Evolutionary conservation across 2,113 vertebrate genomes (phyloP).

Genomic region (Oxyura jamaicensis): DNA sequence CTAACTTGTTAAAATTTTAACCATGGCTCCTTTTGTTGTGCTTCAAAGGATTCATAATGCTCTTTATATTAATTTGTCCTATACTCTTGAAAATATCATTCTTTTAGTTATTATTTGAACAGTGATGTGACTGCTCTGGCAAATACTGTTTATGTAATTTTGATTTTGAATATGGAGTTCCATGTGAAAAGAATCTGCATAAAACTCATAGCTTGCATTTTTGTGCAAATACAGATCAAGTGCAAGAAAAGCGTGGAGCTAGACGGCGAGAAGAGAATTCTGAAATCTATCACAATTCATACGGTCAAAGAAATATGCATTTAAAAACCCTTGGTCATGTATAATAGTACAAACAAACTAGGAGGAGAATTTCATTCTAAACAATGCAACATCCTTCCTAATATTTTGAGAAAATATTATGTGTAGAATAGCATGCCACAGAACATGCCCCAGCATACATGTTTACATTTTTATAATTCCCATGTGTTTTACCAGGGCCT

Average conservation of each 20-base stretch:
- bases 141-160: background rate
- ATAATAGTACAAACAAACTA: background rate
- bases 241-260: slow-evolving; percentile 47
- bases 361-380: background rate
- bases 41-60: slow-evolving; percentile 68
- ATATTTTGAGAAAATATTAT: background rate
- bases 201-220: background rate
- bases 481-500: background rate
- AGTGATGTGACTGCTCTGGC: background rate
- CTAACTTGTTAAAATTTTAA: slow-evolving; percentile 79
- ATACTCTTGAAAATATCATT: slow-evolving; percentile 3
- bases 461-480: background rate
- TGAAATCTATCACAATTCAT: slow-evolving; percentile 30
- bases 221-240: slow-evolving; percentile 41
- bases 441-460: rapidly evolving
- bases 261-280: slow-evolving; percentile 27
- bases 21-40: slow-evolving; percentile 63
- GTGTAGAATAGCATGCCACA: background rate
- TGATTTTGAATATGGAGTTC: background rate
- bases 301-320: slow-evolving; percentile 7
- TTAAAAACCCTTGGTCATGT: background rate
- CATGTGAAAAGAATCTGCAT: background rate
- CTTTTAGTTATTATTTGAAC: slow-evolving; percentile 30
- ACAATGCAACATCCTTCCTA: background rate
- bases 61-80: slow-evolving; percentile 69